These are phyloP conservation scores for Microvelia longipes DNA, from an alignment of 1,140 invertebrate genomes.

Conservation along the genomic window DNA sequence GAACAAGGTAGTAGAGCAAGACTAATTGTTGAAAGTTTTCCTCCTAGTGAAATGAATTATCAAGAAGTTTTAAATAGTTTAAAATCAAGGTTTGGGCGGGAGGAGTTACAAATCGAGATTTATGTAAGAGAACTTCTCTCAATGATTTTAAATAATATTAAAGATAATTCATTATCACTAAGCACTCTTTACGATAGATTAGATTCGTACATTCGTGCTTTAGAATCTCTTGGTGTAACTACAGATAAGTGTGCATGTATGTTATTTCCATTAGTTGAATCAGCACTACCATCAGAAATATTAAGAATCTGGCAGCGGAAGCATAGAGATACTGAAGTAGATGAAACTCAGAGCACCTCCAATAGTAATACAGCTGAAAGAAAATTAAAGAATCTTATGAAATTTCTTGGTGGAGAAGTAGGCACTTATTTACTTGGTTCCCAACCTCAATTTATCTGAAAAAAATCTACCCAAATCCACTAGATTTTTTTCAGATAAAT, in stretches of 20 bases:
- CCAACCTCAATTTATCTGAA: too few relatives aligned
- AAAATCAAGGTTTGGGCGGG: background rate
- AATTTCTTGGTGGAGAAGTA: too few relatives aligned
- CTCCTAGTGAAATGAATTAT: background rate
- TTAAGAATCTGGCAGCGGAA: background rate
- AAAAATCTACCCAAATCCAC: too few relatives aligned
- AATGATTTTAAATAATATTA: background rate
- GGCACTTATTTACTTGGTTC: too few relatives aligned
- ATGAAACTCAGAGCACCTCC: background rate
- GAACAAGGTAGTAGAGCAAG: background rate
- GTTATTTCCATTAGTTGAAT: background rate
- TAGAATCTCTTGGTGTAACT: background rate
- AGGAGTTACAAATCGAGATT: background rate
- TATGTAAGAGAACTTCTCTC: background rate
- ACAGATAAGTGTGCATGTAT: background rate
- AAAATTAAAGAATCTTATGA: background rate
- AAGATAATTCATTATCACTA: background rate
- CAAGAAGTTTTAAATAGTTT: background rate
- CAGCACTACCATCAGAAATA: background rate
- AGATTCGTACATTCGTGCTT: background rate
- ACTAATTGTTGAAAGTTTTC: background rate
- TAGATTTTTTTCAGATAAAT: too few relatives aligned
- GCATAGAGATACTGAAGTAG: background rate
- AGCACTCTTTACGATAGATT: background rate
- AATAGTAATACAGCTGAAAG: background rate